Evolutionary conservation across 1,140 invertebrate species (phyloP).

Genomic region (Euwallacea fornicatus): DNA sequence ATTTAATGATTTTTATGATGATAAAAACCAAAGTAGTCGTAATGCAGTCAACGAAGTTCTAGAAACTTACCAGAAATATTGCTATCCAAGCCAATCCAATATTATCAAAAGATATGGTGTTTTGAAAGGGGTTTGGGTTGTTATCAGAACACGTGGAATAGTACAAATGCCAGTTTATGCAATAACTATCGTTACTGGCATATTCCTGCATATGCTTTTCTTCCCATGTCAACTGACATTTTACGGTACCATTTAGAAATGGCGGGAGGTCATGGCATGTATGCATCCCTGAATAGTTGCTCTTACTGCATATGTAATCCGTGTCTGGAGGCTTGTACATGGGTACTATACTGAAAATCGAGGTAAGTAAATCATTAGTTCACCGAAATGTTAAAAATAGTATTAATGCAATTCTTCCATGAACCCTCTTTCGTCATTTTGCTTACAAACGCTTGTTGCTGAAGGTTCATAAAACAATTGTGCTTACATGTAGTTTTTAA

Average conservation of each 20-base stretch:
- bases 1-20: no score
- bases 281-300: constrained; percentile 95
- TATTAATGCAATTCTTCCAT: no score
- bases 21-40: no score
- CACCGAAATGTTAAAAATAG: not conserved
- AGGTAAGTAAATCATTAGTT: not conserved
- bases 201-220: constrained; percentile 43
- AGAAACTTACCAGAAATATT: constrained; percentile 93
- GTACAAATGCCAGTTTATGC: constrained; percentile 99
- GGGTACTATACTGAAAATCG: constrained; percentile 33
- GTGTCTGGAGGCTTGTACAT: constrained; percentile 62
- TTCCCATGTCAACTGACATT: constrained; percentile 63
- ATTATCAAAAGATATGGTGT: constrained; percentile 99
- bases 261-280: constrained; percentile 85
- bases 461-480: no score
- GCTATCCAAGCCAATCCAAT: constrained; percentile 99
- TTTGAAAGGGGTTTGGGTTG: constrained; percentile 97
- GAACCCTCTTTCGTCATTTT: no score
- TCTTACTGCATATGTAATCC: constrained; percentile 96
- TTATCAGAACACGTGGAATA: constrained; percentile 92
- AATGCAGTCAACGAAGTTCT: no score
- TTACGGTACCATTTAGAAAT: constrained; percentile 67
- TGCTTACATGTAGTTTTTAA: no score
- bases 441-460: no score
- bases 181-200: constrained; percentile 55